These are phyloP conservation scores for Aplysina aerophoba DNA, from an alignment of 37 sponge, comb jelly and placozoan genomes.

Conservation along the genomic window DNA sequence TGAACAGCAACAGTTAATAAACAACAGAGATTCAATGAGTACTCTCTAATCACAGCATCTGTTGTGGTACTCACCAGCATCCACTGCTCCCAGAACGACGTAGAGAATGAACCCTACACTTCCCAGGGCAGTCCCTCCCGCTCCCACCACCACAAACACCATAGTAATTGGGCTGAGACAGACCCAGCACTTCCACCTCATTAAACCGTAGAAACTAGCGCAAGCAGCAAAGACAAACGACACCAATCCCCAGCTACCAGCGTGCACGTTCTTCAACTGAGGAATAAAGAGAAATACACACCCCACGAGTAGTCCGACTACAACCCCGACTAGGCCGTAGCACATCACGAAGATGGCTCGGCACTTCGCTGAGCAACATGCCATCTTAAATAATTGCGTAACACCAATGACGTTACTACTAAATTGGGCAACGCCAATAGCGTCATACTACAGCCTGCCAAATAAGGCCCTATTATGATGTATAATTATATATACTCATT, in stretches of 20 bases:
- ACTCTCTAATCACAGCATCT: too few species aligned
- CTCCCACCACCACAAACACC: background rate
- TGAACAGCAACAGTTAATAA: too few species aligned
- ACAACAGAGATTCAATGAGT: too few species aligned
- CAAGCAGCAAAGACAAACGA: background rate
- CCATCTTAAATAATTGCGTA: background rate
- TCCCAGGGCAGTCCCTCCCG: background rate
- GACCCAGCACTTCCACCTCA: background rate
- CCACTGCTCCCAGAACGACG: background rate
- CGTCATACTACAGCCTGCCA: too few species aligned
- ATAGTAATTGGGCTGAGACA: background rate
- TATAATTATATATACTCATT: too few species aligned
- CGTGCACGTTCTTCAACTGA: background rate
- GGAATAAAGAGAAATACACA: background rate
- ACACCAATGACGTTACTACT: too few species aligned
- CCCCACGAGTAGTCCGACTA: background rate
- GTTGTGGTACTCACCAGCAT: background rate
- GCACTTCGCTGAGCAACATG: background rate
- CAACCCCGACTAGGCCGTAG: constrained; percentile 19
- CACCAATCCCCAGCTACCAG: constrained; percentile 15
- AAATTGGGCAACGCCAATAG: too few species aligned
- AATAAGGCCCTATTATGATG: too few species aligned
- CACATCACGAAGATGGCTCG: background rate
- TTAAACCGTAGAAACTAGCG: background rate
- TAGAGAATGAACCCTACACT: background rate